A percentile compares a stretch with the other conserved stretches of the same genome.
These are phyloP conservation scores for Chelon labrosus DNA, from an alignment of 2,797 vertebrate genomes.

Conservation along the genomic window DNA sequence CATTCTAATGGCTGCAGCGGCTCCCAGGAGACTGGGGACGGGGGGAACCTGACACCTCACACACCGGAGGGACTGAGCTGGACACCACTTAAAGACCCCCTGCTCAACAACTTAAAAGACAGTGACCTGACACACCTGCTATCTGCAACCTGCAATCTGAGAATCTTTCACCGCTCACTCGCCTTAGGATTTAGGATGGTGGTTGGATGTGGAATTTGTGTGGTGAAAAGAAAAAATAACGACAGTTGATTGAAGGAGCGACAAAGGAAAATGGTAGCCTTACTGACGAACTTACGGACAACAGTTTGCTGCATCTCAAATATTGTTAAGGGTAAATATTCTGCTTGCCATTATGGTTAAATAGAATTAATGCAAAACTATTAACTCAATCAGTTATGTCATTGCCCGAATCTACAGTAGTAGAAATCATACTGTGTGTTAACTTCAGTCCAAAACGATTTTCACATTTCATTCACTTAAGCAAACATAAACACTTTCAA, in stretches of 20 bases:
- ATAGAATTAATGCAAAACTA: not conserved
- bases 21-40: constrained; percentile 72
- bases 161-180: constrained; percentile 61
- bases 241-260: not conserved
- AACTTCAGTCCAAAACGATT: not conserved
- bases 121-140: constrained; percentile 78
- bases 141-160: constrained; percentile 80
- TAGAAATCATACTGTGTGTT: not conserved
- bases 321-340: not conserved
- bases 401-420: not conserved
- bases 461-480: not conserved
- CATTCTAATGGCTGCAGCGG: constrained; percentile 78
- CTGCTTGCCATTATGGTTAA: no score
- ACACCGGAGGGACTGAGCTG: constrained; percentile 61
- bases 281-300: not conserved
- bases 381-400: not conserved
- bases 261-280: constrained; percentile 6
- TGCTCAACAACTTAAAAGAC: constrained; percentile 78
- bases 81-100: constrained; percentile 77
- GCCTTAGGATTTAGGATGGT: constrained; percentile 7
- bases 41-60: constrained; percentile 73
- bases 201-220: constrained; percentile 40
- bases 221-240: constrained; percentile 20
- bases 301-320: not conserved
- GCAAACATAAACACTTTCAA: not conserved